Base-by-base conservation (phyloP, 2,113 vertebrate species). In the Strix uralensis region DNA sequence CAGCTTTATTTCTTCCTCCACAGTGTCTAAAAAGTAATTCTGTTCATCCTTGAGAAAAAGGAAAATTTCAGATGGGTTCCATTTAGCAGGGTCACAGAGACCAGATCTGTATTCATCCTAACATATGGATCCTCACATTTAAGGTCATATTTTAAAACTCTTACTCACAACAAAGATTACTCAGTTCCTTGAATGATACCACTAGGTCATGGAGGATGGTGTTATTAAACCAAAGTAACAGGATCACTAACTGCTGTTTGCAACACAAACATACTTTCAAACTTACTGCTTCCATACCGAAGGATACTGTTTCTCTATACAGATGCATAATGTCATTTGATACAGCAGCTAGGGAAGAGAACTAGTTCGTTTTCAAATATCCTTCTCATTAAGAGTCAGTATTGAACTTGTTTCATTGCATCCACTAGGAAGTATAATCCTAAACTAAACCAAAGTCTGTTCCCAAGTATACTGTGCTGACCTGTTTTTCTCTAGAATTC, bases 401-500 rank as follows among this genome's bases (percentile, higher is more conserved):
- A 82, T 38, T 3, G 3, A 81, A 63, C 26, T 92, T 79, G 17
- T 66, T 94, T 78, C 29, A 57, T 59, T 75, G 75, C n/a, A 83
- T 69, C 80, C 71, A 65, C 29, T 34, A 51, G 11, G 27, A 90
- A 73, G n/a, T 38, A 62, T 63, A 90, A 71, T 27, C 42, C 54
- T 77, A 66, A 90, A 9, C 11, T 77, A 72, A 30, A 79, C 32
- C 51, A 81, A 59, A 83, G 25, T 91, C 75, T 69, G 14, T 75
- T 15, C n/a, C 44, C 29, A 5, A 5, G 30, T 42, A 81, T 15
- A 20, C 62, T 52, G n/a, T 67, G 62, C 46, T 93, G 88, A 84
- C 65, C 85, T 93, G 66, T n/a, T 96, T 79, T 87, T 75, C 72
- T 80, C 88, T 59, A 70, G 65, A 91, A 52, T 62, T 87, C 71